Evolutionary conservation across 1,140 invertebrate genomes (phyloP).

Genomic region (Lepidostoma basale): DNA sequence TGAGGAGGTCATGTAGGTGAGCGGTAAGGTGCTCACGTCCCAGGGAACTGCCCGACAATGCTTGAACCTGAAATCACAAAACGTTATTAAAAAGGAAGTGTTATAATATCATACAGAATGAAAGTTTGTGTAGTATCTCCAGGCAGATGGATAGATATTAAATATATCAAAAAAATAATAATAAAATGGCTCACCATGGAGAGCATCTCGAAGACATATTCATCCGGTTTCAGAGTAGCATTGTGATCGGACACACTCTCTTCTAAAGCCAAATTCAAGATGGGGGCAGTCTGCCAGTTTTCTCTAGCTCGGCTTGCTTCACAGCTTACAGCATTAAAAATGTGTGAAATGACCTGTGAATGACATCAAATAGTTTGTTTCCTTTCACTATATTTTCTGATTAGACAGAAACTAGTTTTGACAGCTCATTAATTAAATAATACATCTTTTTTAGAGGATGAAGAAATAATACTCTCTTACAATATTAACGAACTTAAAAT

Average conservation of each 20-base stretch:
- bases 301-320: conserved; percentile 85
- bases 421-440: too few species aligned
- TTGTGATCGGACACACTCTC: conserved; percentile 47
- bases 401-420: too few species aligned
- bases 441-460: too few species aligned
- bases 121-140: too few species aligned
- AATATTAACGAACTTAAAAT: too few species aligned
- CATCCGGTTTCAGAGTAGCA: conserved; percentile 65
- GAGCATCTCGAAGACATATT: conserved; percentile 97
- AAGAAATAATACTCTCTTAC: too few species aligned
- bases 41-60: conserved; percentile 90
- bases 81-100: too few species aligned
- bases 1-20: conserved; percentile 84
- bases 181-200: conserved; percentile 75
- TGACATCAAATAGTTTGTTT: not conserved
- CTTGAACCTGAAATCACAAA: conserved; percentile 64
- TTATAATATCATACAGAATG: not conserved
- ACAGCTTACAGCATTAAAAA: conserved; percentile 89
- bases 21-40: conserved; percentile 89
- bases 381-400: too few species aligned
- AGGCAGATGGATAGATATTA: conserved; percentile 1
- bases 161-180: not conserved
- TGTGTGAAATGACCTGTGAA: conserved; percentile 84
- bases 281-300: conserved; percentile 89
- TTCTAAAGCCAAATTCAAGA: too few species aligned